Conservation (phyloP, 1,140 invertebrate genomes). For the Nasonia giraulti region DNA sequence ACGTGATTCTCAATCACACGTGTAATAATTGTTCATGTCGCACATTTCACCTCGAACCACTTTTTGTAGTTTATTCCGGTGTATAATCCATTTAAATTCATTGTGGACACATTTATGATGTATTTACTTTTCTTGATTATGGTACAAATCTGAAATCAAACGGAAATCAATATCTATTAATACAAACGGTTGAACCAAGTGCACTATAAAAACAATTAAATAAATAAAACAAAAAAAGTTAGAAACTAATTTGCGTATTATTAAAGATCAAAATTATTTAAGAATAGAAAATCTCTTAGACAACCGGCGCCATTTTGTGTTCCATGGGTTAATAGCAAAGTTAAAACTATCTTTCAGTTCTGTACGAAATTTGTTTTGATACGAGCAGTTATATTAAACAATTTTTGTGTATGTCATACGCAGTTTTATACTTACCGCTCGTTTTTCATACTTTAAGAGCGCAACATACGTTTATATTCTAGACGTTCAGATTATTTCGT, state of each 20-base stretch:
- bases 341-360: constrained; percentile 6
- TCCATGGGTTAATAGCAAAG: background rate
- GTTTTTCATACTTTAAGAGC: background rate
- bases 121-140: constrained; percentile 70
- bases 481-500: constrained; percentile 6
- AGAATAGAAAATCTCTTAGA: background rate
- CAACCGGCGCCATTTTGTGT: background rate
- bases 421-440: constrained; percentile 48
- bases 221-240: constrained; percentile 9
- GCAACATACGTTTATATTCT: background rate
- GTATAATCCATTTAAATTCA: constrained; percentile 66
- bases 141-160: constrained; percentile 72
- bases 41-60: constrained; percentile 66
- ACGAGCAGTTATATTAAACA: background rate
- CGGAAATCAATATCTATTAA: constrained; percentile 37
- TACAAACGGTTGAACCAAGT: background rate
- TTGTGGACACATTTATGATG: constrained; percentile 69
- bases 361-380: constrained; percentile 1
- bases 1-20: constrained; percentile 49
- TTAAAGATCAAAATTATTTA: background rate
- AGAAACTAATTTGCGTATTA: constrained; percentile 9
- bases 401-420: constrained; percentile 13
- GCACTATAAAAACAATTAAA: background rate
- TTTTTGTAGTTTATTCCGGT: constrained; percentile 64
- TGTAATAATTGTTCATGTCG: constrained; percentile 63